phyloP scores from a whole-genome alignment of 2,797 vertebrate species.

The Moxostoma hubbsi region DNA sequence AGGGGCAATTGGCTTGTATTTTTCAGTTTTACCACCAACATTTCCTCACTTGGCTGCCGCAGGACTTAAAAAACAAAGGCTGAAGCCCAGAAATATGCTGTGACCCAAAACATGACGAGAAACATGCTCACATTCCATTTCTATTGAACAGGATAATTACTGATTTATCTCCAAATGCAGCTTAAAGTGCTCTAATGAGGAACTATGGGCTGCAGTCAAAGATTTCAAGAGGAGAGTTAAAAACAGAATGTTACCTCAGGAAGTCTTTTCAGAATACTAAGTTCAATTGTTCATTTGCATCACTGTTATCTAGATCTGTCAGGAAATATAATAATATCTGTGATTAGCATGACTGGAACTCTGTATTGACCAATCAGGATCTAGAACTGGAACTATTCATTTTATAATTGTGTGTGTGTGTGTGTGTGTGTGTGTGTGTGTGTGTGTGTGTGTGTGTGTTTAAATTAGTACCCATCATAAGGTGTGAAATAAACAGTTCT shows the following conservation, averaged over 20 bases:
- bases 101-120: background rate
- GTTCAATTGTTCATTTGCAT: conserved; percentile 88
- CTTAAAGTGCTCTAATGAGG: too few species aligned
- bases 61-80: background rate
- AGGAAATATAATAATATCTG: background rate
- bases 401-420: too few species aligned
- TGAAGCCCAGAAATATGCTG: conserved; percentile 8
- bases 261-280: conserved; percentile 87
- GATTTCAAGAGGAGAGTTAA: background rate
- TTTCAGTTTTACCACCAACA: conserved; percentile 6
- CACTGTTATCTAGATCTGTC: conserved; percentile 81
- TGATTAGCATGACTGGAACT: too few species aligned
- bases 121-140: conserved; percentile 31
- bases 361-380: too few species aligned
- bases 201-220: background rate
- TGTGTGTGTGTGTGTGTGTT: background rate
- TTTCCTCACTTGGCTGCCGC: conserved; percentile 8
- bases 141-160: background rate
- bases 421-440: too few species aligned
- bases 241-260: conserved; percentile 80
- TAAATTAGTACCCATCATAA: conserved; percentile 78
- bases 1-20: conserved; percentile 1
- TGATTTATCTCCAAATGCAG: background rate
- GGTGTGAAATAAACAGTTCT: conserved; percentile 74
- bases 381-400: too few species aligned